Base-by-base conservation (phyloP, 2,113 vertebrate genomes). In the Grallaria varia region DNA sequence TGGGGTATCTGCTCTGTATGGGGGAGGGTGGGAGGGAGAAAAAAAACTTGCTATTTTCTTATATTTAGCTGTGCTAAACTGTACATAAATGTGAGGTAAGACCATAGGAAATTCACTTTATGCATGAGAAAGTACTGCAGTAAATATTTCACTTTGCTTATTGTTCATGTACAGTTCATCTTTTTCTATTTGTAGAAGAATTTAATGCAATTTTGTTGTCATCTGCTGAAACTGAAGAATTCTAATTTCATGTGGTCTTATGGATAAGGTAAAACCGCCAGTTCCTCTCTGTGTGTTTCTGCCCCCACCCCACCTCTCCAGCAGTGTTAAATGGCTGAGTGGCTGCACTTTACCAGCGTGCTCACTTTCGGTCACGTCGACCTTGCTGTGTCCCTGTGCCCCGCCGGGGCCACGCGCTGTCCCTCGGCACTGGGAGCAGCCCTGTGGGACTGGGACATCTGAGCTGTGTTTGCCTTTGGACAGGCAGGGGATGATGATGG, bases 61-160 rank as follows among this genome's bases (percentile, higher is more conserved):
- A 98, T 97, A 98, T 98, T 98, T 98, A 98, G 97, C 97, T 98
- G 96, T 98, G 98, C 97, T 98, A 98, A 97, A 98, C 96, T 98
- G 98, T 98, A 98, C 95, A 98, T 98, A 98, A 96, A 97, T 97
- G 98, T 97, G 96, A 98, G 93, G 96, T 98, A 97, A 98, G 97
- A 97, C 96, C 96, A 98, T 98, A 98, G 97, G 97, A 97, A 98
- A 96, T 97, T 96, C 95, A 97, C 97, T 98, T 98, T 96, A 97
- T 98, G 98, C 98, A 98, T 98, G 98, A 92, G 94, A 95, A 97
- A 97, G 95, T 92, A 94, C 95, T 97, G 96, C 96, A 98, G 95
- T 96, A 97, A 97, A 96, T 97, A 96, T 80, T 97, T 96, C 93
- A 97, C 87, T 97, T 98, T 97, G 95, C 97, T 97, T 97, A 97